Evolutionary conservation across 2,888 invertebrate genomes (phyloP).

Genomic region (Hyalella azteca): DNA sequence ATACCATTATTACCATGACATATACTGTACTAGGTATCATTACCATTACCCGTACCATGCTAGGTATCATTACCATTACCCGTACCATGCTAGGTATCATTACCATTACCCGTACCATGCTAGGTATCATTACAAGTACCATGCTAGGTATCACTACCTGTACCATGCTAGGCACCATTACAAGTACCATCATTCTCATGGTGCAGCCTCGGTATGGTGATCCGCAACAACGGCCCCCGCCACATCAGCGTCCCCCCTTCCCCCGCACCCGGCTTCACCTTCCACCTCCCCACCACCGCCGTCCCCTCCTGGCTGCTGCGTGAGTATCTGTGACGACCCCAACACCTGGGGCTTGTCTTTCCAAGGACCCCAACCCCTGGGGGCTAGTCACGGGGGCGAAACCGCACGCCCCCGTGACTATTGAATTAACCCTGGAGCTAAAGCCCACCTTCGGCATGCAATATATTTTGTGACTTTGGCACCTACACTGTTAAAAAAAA

Average conservation of each 20-base stretch:
- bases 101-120: background rate
- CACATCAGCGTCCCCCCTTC: background rate
- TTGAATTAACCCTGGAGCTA: no score
- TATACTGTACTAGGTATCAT: background rate
- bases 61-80: background rate
- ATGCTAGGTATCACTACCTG: background rate
- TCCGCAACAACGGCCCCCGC: conserved; percentile 16
- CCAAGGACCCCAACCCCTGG: no score
- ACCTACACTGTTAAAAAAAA: no score
- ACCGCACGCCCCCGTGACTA: no score
- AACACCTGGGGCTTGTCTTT: no score
- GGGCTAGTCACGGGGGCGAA: no score
- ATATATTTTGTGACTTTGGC: no score
- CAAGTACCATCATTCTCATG: no score
- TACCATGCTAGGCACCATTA: background rate
- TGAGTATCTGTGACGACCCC: no score
- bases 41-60: background rate
- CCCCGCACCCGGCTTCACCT: background rate
- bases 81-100: background rate
- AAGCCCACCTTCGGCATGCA: no score
- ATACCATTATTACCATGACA: background rate
- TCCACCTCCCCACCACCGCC: background rate
- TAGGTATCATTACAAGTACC: background rate
- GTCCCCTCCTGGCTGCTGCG: conserved; percentile 3
- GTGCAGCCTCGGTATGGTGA: background rate